Percentiles rank a stretch among this genome's conserved stretches.
Evolutionary conservation across 2,797 vertebrate genomes (phyloP).

Genomic region (Tolypeutes matacus): DNA sequence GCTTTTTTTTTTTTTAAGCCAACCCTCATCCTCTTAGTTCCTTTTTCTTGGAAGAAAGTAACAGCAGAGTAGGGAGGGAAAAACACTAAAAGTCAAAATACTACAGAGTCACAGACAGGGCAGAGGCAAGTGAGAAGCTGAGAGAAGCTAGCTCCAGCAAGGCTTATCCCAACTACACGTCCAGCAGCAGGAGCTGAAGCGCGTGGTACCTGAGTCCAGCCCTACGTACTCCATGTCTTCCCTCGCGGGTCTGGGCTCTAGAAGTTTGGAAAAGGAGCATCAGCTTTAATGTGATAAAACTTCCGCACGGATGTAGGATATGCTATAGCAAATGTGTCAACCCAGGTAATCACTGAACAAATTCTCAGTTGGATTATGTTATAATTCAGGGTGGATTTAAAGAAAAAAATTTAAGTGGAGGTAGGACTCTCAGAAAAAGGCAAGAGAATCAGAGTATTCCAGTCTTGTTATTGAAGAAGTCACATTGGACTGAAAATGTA

Average conservation of each 20-base stretch:
- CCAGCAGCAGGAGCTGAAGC: slow-evolving; percentile 69
- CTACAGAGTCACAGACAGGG: slow-evolving; percentile 13
- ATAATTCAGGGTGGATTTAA: neutral
- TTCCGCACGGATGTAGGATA: neutral
- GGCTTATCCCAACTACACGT: slow-evolving; percentile 74
- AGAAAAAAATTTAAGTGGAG: neutral
- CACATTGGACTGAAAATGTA: neutral
- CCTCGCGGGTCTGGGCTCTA: slow-evolving; percentile 75
- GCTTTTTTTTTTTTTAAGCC: slow-evolving; percentile 36
- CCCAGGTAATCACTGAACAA: neutral
- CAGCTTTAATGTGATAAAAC: slow-evolving; percentile 63
- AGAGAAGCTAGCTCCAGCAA: slow-evolving; percentile 70
- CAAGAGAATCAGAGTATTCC: neutral
- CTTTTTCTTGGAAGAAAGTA: slow-evolving; percentile 32
- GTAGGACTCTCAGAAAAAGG: neutral
- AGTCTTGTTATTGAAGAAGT: neutral
- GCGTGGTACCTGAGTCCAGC: slow-evolving; percentile 79
- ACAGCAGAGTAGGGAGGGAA: neutral
- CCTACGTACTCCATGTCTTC: slow-evolving; percentile 73
- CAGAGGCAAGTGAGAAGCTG: slow-evolving; percentile 69
- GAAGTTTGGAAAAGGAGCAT: slow-evolving; percentile 75
- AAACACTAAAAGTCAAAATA: neutral
- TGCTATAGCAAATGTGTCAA: neutral
- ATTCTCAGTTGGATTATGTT: neutral
- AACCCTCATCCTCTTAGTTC: slow-evolving; percentile 47